phyloP scores from a whole-genome alignment of 2,888 invertebrate genomes.

The Imbricaverruca yamaguchii region DNA sequence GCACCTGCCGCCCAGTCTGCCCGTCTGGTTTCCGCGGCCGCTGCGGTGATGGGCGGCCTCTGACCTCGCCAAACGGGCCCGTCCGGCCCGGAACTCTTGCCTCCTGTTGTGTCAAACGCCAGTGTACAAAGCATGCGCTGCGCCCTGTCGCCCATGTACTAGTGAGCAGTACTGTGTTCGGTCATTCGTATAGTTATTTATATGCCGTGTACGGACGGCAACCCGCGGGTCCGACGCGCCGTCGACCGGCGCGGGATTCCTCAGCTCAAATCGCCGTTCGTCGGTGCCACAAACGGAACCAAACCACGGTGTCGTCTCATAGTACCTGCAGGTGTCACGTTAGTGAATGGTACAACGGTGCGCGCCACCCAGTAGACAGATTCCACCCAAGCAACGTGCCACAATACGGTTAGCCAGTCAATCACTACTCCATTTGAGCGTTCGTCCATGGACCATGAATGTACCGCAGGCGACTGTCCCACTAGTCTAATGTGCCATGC shows the following conservation, averaged over 20 bases:
- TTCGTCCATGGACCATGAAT: background rate
- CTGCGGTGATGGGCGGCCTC: constrained; percentile 3
- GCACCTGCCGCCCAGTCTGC: constrained; percentile 17
- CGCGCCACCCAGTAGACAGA: background rate
- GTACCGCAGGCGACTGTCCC: background rate
- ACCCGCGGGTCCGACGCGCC: background rate
- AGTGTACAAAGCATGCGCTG: constrained; percentile 14
- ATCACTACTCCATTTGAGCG: background rate
- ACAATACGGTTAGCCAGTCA: constrained; percentile 12
- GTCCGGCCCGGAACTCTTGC: background rate
- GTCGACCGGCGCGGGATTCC: background rate
- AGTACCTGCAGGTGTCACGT: background rate
- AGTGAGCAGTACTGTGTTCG: background rate
- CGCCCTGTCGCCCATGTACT: background rate
- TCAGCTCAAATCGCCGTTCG: constrained; percentile 2
- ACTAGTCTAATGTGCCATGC: constrained; percentile 16
- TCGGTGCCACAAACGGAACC: background rate
- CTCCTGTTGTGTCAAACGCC: constrained; percentile 18
- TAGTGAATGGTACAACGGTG: background rate
- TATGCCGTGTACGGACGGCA: background rate
- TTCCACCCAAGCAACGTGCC: constrained; percentile 8
- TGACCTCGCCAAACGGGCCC: background rate
- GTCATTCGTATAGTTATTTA: constrained; percentile 3
- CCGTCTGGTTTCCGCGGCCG: constrained; percentile 18
- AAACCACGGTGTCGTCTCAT: background rate